Percentiles rank a stretch among this genome's conserved stretches.
Conservation (phyloP, 2,888 invertebrate genomes). For the Sinhomidia bicolor region DNA sequence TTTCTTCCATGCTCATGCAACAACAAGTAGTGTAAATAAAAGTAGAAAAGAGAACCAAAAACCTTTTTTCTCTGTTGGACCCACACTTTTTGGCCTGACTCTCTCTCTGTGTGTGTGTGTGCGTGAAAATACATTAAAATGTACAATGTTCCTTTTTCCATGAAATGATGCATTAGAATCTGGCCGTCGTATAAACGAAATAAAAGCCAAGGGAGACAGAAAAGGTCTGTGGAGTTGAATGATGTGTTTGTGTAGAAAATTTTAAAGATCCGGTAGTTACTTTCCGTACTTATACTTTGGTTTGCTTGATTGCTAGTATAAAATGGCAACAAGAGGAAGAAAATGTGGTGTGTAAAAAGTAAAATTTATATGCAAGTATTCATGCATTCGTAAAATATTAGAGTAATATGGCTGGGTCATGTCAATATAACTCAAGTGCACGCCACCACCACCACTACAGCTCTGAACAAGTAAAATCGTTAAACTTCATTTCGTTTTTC, state of each 20-base stretch:
- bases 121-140: not conserved
- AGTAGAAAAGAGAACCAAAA: not conserved
- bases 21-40: not conserved
- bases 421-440: conserved; percentile 28
- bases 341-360: not conserved
- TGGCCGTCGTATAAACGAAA: conserved; percentile 2
- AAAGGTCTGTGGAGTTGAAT: not conserved
- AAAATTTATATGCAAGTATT: too few relatives aligned
- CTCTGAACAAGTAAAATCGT: not conserved
- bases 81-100: not conserved
- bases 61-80: too few relatives aligned
- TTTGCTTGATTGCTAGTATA: too few relatives aligned
- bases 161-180: conserved; percentile 28
- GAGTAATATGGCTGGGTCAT: not conserved
- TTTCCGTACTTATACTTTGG: not conserved
- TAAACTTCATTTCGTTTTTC: conserved; percentile 12
- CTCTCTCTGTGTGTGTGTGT: not conserved
- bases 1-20: not conserved
- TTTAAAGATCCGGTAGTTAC: conserved; percentile 5
- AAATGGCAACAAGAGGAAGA: too few relatives aligned
- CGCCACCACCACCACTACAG: not conserved
- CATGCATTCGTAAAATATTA: not conserved
- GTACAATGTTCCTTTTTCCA: conserved; percentile 1
- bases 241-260: conserved; percentile 26
- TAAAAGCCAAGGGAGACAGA: conserved; percentile 17